Evolutionary conservation across 2,888 invertebrate species (phyloP), one percentile per base, ranked within the genome.

Genomic region (Anodontia alba): DNA sequence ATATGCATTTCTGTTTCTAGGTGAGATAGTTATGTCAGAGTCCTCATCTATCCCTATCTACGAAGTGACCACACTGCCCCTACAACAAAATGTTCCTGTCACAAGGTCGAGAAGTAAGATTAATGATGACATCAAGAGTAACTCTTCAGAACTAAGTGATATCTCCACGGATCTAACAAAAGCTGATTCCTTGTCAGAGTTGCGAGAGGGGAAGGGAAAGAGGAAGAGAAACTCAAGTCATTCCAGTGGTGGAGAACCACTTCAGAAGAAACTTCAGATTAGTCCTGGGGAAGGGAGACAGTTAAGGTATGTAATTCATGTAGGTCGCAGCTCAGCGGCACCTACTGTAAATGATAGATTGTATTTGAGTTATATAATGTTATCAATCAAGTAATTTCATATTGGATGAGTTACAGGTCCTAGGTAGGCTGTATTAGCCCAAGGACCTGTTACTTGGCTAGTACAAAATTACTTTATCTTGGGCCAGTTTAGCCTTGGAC

Each of bases 91-190:
- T 76, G 26, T 51, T 46, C 17, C 76, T 66, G 76, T 76, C 33
- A 86, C 86, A n/a, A 54, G 86, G 10, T 83, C 86, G 23, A 80
- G 81, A 20, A 80, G 80, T 31, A 89, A 84, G 71, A 42, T 70
- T 20, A 83, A 74, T 23, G 86, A 86, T 5, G 89, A 88, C 51
- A 78, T 76, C 20, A 80, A 76, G 57, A 85, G 86, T 33, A 82
- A 77, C 23, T 83, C 87, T n/a, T 73, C 81, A 26, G 80, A 74
- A 51, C 31, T 74, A 17, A 81, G 84, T 26, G 81, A 84, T 12
- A 43, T 71, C 20, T 81, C 84, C 33, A 33, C 31, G 5, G 69
- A 69, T 7, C 26, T 69, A 7, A 43, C 69, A 26, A 69, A 71
- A 2, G 31, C 69, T 43, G 81, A 81, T 5, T 36, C n/a, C 29